Conservation (phyloP, 1,140 invertebrate genomes). For the Maconellicoccus hirsutus region DNA sequence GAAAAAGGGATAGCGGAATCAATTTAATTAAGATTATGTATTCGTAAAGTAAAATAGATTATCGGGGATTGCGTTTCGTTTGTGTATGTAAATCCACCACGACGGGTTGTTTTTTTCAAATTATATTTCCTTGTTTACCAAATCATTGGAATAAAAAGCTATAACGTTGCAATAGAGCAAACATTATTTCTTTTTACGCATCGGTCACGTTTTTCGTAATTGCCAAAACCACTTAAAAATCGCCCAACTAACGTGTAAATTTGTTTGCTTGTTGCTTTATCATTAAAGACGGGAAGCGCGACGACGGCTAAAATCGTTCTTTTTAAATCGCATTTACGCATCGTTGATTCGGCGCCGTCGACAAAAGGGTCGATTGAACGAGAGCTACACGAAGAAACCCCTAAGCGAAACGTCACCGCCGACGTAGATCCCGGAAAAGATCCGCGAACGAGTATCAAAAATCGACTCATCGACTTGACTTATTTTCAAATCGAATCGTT, state of each 20-base stretch:
- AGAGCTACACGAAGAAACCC: too few relatives aligned
- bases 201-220: conserved; percentile 16
- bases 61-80: background rate
- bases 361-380: too few relatives aligned
- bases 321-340: background rate
- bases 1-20: background rate
- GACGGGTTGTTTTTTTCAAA: background rate
- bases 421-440: too few relatives aligned
- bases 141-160: conserved; percentile 11
- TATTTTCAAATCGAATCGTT: background rate
- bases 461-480: too few relatives aligned
- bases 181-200: background rate
- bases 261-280: conserved; percentile 20
- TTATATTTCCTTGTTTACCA: conserved; percentile 5
- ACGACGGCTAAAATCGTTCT: background rate
- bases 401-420: too few relatives aligned
- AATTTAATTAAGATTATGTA: background rate
- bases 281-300: background rate
- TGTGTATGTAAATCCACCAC: background rate
- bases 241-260: conserved; percentile 13
- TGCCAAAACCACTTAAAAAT: conserved; percentile 20
- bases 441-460: too few relatives aligned
- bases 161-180: background rate
- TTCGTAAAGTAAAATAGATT: background rate
- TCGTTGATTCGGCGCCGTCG: too few relatives aligned